Percentiles rank a stretch among this genome's conserved stretches.
Evolutionary conservation across 2,888 invertebrate species (phyloP).

Genomic region (Tinea trinotella): DNA sequence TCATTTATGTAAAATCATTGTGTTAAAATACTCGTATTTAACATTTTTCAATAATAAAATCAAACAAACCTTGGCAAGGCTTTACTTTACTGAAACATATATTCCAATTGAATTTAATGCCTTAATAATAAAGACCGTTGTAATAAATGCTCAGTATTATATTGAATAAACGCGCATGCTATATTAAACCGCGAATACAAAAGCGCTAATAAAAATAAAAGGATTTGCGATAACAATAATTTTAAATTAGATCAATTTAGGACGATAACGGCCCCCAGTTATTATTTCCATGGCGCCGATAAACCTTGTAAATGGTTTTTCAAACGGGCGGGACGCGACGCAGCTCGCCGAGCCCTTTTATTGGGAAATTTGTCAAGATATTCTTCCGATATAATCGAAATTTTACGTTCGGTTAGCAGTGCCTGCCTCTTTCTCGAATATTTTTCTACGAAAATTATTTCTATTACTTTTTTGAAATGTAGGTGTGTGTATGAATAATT

Average conservation of each 20-base stretch:
- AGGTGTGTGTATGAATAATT: no score
- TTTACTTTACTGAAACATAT: neutral
- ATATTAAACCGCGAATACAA: constrained; percentile 10
- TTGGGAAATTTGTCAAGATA: constrained; percentile 69
- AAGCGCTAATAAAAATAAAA: constrained; percentile 56
- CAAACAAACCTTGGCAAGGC: neutral
- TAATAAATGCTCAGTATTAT: neutral
- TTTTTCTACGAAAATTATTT: constrained; percentile 7
- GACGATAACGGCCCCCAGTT: constrained; percentile 66
- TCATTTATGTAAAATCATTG: no score
- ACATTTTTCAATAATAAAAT: no score
- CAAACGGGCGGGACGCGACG: constrained; percentile 56
- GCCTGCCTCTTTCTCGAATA: constrained; percentile 11
- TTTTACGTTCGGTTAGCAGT: constrained; percentile 54
- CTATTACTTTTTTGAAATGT: constrained; percentile 2
- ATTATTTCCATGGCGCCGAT: constrained; percentile 70
- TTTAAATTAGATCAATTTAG: constrained; percentile 70
- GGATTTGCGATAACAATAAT: constrained; percentile 64
- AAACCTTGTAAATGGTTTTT: constrained; percentile 70
- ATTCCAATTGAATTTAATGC: neutral
- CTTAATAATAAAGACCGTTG: neutral
- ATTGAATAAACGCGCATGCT: neutral
- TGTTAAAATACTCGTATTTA: no score
- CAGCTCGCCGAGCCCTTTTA: constrained; percentile 55
- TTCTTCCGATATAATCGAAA: constrained; percentile 56